Percentiles rank a stretch among this genome's conserved stretches.
Conservation (phyloP, 2,888 invertebrate species). For the Brachyptera risi region DNA sequence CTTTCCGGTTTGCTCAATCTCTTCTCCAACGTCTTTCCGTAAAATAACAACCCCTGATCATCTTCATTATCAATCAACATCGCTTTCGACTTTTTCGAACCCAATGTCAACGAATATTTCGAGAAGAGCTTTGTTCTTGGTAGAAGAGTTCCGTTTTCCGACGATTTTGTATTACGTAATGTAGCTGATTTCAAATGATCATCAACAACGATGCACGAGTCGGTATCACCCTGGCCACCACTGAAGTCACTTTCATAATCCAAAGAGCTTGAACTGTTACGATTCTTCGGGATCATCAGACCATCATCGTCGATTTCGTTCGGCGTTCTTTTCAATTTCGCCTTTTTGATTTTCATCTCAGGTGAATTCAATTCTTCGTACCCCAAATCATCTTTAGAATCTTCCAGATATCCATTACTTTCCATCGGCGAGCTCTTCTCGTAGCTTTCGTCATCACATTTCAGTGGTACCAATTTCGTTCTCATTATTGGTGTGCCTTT, state of each 20-base stretch:
- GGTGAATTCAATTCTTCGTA: conserved; percentile 7
- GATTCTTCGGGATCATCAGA: conserved; percentile 16
- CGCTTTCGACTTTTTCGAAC: conserved; percentile 9
- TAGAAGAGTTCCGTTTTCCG: conserved; percentile 48
- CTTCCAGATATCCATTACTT: neutral
- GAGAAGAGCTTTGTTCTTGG: conserved; percentile 68
- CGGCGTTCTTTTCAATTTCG: conserved; percentile 3
- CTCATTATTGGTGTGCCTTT: conserved; percentile 20
- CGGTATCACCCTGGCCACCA: conserved; percentile 42
- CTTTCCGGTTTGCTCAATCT: conserved; percentile 39
- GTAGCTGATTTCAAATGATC: conserved; percentile 52
- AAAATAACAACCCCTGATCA: conserved; percentile 28
- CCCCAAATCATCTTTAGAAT: conserved; percentile 9
- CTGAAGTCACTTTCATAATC: conserved; percentile 17
- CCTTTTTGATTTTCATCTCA: conserved; percentile 11
- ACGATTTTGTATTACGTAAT: neutral
- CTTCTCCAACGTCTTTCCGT: conserved; percentile 37
- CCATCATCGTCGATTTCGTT: conserved; percentile 28
- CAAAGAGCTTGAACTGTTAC: neutral
- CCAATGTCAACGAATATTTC: conserved; percentile 26
- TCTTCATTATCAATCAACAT: conserved; percentile 37
- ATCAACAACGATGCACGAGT: conserved; percentile 74
- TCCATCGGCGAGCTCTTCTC: neutral
- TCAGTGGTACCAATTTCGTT: conserved; percentile 16
- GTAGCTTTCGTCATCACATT: neutral